Evolutionary conservation across 2,113 vertebrate species (phyloP), one percentile per base, ranked within the genome.

Genomic region (Scolopax mira): DNA sequence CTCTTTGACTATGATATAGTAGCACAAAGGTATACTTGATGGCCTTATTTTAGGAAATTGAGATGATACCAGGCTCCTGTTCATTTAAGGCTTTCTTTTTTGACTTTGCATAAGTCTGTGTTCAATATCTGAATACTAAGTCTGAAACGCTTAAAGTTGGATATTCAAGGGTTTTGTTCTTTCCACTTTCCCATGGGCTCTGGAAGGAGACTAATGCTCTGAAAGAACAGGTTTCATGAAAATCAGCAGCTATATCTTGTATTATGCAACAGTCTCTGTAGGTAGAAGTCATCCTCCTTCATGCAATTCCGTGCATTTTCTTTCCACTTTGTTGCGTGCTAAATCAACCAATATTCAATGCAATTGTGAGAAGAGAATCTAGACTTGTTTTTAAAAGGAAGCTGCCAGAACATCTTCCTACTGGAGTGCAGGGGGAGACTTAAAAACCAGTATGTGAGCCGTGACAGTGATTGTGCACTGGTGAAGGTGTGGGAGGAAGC

Each of bases 381-480:
- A 67, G 69, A 19, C 39, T 73, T 89, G 2, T 35, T 80, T 88
- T 57, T 55, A 48, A 74, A 90, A 71, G 39, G 37, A 86, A 93
- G 6, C 25, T 71, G 33, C 30, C 3, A 1, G 19, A 11, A 10
- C 0, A 1, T 69, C 61, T 69, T 88, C 39, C 35, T 67, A 6
- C 37, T 35, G 30, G 23, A 30, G 4, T 49, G n/a, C 11, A 66
- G 25, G 37, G 3, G 4, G 3, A 44, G 41, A 27, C 64, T 42
- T 60, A 67, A 80, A 90, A 80, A 66, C 2, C 10, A 24, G 18
- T 49, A 3, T 18, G 18, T 84, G 55, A 94, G 42, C 71, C 65
- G 44, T 3, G 1, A 18, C 27, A 39, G 9, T 0, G 1, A 18
- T 66, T 71, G 37, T 49, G 46, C n/a, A 18, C 14, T 0, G 3